Base-by-base conservation (phyloP, 2,797 vertebrate genomes). In the Orientallactaga sibirica region DNA sequence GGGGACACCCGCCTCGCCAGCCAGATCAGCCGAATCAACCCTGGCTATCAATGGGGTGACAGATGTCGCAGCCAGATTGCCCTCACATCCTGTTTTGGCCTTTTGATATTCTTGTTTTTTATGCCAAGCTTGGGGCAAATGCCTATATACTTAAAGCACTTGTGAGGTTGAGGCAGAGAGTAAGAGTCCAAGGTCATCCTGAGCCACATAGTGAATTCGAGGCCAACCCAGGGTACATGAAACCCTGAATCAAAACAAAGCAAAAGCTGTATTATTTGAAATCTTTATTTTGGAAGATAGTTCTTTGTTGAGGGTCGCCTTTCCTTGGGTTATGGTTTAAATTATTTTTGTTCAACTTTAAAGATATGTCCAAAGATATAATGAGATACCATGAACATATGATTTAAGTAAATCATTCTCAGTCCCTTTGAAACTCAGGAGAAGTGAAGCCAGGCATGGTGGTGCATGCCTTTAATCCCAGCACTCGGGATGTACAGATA, bases 301-400 rank as follows among this genome's bases (percentile, higher is more conserved):
- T 90, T 91, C n/a, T 24, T 95, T 82, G 67, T 70, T 78, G 43
- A 67, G 55, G 79, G 88, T 77, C n/a, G 64, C 7, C 68, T 62
- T 86, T 91, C 58, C 41, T 76, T 86, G 62, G 62, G 27, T 94
- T 92, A 78, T 93, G 84, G 92, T 94, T 92, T 85, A 67, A 73
- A 90, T 90, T 71, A 73, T 73, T 91, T 64, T 84, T 81, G 66
- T 85, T 87, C 5, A 20, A 16, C 37, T 95, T 92, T 81, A 86
- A 94, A 81, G 52, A 66, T 84, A 52, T 24, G 58, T 7, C 10
- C n/a, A 79, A 87, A 93, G 0, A 7, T 86, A 73, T 77, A 91
- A 91, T 75, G 89, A 93, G 94, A 62, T 77, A 73, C 29, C 7
- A 33, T n/a, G 29, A 85, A 85, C 20, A 83, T 94, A 68, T 91